Evolutionary conservation across 1,140 invertebrate genomes (phyloP).

Genomic region (Reticulitermes speratus): DNA sequence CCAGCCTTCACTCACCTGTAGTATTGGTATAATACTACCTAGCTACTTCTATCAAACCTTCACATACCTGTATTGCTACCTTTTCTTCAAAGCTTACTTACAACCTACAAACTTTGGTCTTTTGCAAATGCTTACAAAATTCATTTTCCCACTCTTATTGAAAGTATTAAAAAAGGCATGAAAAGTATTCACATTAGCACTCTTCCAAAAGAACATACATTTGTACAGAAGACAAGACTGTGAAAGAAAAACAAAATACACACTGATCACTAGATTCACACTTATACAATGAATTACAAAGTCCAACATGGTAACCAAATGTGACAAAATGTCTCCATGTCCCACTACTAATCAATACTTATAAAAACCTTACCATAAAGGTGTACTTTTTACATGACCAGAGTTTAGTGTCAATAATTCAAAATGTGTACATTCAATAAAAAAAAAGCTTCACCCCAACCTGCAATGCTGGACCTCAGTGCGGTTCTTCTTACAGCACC

Average conservation of each 20-base stretch:
- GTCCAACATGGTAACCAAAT: neutral
- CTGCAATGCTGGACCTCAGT: neutral
- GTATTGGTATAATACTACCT: neutral
- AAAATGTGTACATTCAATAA: neutral
- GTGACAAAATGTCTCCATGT: neutral
- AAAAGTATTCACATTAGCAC: neutral
- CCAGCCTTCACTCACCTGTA: neutral
- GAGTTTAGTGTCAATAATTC: neutral
- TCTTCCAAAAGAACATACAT: neutral
- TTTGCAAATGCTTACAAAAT: neutral
- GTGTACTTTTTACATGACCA: constrained; percentile 4
- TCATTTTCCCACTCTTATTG: neutral
- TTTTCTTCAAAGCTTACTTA: neutral
- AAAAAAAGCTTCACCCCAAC: neutral
- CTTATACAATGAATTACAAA: neutral
- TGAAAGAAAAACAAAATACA: neutral
- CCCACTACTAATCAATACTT: neutral
- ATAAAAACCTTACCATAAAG: neutral
- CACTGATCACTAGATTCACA: neutral
- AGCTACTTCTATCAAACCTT: neutral
- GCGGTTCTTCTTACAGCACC: no score
- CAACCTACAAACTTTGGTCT: constrained; percentile 10
- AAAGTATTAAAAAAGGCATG: neutral
- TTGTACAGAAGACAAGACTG: neutral
- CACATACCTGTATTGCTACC: neutral